These are phyloP conservation scores for Drosophila pseudotakahashii DNA, from an alignment of 2,888 invertebrate species.

Conservation along the genomic window DNA sequence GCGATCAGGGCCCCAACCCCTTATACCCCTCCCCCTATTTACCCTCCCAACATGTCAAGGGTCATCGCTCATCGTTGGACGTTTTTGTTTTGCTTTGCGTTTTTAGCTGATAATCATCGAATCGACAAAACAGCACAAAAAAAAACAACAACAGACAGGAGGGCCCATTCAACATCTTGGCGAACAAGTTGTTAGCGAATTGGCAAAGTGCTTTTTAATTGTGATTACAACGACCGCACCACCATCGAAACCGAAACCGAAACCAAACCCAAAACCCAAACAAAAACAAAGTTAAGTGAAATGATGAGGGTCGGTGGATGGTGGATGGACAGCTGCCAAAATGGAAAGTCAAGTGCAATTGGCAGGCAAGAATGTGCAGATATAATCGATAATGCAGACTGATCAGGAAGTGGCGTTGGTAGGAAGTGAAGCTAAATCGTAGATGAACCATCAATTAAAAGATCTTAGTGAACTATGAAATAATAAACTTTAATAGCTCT, in stretches of 20 bases:
- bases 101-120: conserved; percentile 28
- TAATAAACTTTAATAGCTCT: not conserved
- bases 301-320: conserved; percentile 18
- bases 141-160: too few relatives aligned
- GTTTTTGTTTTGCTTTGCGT: conserved; percentile 3
- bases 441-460: conserved; percentile 3
- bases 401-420: conserved; percentile 10
- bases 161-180: conserved; percentile 10
- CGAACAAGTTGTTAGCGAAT: conserved; percentile 44
- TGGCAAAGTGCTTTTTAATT: conserved; percentile 72
- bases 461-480: not conserved
- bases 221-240: conserved; percentile 51
- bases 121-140: not conserved
- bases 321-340: conserved; percentile 43
- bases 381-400: conserved; percentile 19
- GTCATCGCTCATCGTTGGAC: conserved; percentile 25
- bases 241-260: conserved; percentile 1
- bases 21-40: not conserved
- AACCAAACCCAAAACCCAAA: not conserved
- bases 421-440: not conserved
- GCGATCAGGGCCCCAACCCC: conserved; percentile 8
- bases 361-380: conserved; percentile 20
- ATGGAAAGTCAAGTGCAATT: conserved; percentile 40
- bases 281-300: conserved; percentile 8
- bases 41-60: conserved; percentile 21